phyloP scores from a whole-genome alignment of 1,140 invertebrate genomes.

The Lordiphosa stackelbergi region DNA sequence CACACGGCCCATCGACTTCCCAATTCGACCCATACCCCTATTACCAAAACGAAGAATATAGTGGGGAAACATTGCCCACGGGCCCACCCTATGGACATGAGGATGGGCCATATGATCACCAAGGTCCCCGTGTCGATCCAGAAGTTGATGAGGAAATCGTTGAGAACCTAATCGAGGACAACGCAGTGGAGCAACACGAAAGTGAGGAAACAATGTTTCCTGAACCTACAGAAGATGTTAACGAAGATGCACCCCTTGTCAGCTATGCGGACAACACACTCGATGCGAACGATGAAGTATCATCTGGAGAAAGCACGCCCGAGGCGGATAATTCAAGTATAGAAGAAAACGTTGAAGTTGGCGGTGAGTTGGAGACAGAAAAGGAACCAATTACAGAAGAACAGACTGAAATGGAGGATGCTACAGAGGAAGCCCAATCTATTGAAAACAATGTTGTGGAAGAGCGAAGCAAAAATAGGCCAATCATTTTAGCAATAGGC shows the following conservation, averaged over 20 bases:
- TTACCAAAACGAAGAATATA: too few species aligned
- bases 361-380: not conserved
- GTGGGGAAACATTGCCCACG: too few species aligned
- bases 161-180: conserved; percentile 11
- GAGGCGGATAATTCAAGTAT: conserved; percentile 4
- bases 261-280: not conserved
- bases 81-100: too few species aligned
- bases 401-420: conserved; percentile 1
- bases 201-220: not conserved
- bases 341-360: conserved; percentile 14
- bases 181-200: conserved; percentile 32
- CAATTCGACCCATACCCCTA: too few species aligned
- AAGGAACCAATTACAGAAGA: conserved; percentile 13
- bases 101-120: not conserved
- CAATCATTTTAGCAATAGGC: conserved; percentile 26
- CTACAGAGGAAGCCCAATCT: conserved; percentile 7
- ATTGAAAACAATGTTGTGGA: conserved; percentile 10
- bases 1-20: too few species aligned
- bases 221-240: conserved; percentile 11
- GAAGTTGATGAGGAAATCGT: conserved; percentile 2
- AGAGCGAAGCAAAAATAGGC: conserved; percentile 23
- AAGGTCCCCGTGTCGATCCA: conserved; percentile 1
- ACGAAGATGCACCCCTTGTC: conserved; percentile 5
- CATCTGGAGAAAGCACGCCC: not conserved
- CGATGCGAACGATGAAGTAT: not conserved